Evolutionary conservation across 2,888 invertebrate species (phyloP).

Genomic region (Spilarctia lutea): DNA sequence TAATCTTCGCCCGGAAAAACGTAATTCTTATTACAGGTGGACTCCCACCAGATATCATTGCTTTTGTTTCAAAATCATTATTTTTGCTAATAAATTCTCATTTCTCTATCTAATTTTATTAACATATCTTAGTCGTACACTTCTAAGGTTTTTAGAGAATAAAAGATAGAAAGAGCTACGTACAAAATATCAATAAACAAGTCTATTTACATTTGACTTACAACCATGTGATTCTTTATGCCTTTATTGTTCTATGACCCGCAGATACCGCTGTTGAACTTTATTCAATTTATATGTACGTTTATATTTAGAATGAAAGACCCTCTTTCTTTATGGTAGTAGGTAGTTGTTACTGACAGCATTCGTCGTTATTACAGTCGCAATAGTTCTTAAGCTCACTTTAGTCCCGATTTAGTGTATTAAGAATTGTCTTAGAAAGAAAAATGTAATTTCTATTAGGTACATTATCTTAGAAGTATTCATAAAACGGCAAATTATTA

Average conservation of each 20-base stretch:
- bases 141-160: background rate
- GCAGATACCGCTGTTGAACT: background rate
- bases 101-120: background rate
- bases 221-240: background rate
- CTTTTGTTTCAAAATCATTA: too few relatives aligned
- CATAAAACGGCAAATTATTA: too few relatives aligned
- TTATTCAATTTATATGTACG: background rate
- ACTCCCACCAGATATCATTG: background rate
- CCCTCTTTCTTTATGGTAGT: conserved; percentile 8
- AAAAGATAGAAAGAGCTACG: background rate
- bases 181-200: background rate
- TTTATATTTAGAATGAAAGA: conserved; percentile 11
- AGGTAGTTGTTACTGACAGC: conserved; percentile 1
- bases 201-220: background rate
- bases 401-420: background rate
- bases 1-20: background rate
- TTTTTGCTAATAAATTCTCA: too few relatives aligned
- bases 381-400: background rate
- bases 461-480: too few relatives aligned
- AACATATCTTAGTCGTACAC: background rate
- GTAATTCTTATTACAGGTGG: background rate
- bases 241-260: background rate
- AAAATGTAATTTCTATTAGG: background rate
- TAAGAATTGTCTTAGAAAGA: background rate
- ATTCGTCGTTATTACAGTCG: background rate